phyloP scores from a whole-genome alignment of 2,888 invertebrate genomes.

The Heliconius erato region DNA sequence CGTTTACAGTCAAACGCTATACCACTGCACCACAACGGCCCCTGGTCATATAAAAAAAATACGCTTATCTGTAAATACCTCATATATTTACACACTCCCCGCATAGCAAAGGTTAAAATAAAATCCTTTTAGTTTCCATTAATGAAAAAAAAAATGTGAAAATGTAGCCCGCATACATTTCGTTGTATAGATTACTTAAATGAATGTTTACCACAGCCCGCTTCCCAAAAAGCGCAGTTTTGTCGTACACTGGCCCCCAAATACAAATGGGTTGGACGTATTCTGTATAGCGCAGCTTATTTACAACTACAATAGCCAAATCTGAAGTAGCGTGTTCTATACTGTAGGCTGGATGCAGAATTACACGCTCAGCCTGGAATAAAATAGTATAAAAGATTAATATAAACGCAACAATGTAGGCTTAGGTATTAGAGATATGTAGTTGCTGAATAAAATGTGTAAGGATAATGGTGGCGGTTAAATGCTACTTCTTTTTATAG shows the following conservation, averaged over 20 bases:
- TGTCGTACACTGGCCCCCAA: constrained; percentile 79
- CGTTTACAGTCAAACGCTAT: neutral
- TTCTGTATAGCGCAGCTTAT: constrained; percentile 67
- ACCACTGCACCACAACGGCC: too few species aligned
- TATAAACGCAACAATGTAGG: constrained; percentile 34
- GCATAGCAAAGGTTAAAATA: constrained; percentile 17
- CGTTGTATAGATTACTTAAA: constrained; percentile 36
- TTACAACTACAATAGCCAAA: constrained; percentile 74
- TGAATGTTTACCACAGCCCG: constrained; percentile 69
- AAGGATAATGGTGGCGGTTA: neutral
- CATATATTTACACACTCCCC: constrained; percentile 5
- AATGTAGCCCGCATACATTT: constrained; percentile 32
- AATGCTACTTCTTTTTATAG: constrained; percentile 1
- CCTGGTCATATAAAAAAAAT: neutral
- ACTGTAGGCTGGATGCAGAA: constrained; percentile 73
- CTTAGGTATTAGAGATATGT: constrained; percentile 28
- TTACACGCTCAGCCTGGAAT: constrained; percentile 69
- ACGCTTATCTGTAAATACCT: neutral
- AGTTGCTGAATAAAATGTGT: constrained; percentile 30
- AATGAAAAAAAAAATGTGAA: constrained; percentile 29
- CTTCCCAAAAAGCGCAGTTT: constrained; percentile 66
- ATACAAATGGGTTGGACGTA: constrained; percentile 79
- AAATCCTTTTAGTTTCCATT: constrained; percentile 27
- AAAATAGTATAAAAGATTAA: constrained; percentile 46
- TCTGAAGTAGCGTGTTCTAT: constrained; percentile 69